Conservation (phyloP, 2,113 vertebrate species). For the Cromileptes altivelis region DNA sequence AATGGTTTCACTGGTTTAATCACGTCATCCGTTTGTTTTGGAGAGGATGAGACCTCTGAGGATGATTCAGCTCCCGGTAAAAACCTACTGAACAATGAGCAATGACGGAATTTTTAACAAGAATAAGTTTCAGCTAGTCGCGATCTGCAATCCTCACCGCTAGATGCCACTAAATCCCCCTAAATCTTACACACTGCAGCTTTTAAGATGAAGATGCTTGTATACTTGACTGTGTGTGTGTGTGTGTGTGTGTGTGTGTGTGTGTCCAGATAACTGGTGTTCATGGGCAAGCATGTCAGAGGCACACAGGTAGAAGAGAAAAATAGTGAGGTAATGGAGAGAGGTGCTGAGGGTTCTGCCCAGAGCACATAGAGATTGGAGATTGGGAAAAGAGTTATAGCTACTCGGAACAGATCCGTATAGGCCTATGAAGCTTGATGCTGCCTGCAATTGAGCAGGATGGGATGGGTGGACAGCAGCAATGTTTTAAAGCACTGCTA, state of each 20-base stretch:
- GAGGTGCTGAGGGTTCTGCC: slow-evolving; percentile 44
- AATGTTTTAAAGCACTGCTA: slow-evolving; percentile 72
- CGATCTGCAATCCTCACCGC: no score
- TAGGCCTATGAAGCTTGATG: slow-evolving; percentile 49
- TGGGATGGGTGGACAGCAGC: slow-evolving; percentile 69
- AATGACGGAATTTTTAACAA: no score
- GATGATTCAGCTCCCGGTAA: no score
- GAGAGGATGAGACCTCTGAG: no score
- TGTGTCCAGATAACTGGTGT: not conserved
- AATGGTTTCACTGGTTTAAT: no score
- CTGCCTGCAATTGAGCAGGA: slow-evolving; percentile 64
- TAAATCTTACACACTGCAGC: no score
- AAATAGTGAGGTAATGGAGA: slow-evolving; percentile 44
- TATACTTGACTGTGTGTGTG: not conserved
- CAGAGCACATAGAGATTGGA: slow-evolving; percentile 42
- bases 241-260: not conserved
- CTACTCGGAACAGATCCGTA: slow-evolving; percentile 41
- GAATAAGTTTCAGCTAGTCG: no score
- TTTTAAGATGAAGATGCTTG: no score
- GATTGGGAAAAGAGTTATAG: slow-evolving; percentile 56
- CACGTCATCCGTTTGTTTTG: no score
- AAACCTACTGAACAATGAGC: no score
- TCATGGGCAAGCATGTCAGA: not conserved
- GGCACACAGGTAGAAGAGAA: slow-evolving; percentile 17
- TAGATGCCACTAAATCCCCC: no score